Evolutionary conservation across 1,140 invertebrate genomes (phyloP), one percentile per base, ranked within the genome.

Genomic region (Trissolcus basalis): DNA sequence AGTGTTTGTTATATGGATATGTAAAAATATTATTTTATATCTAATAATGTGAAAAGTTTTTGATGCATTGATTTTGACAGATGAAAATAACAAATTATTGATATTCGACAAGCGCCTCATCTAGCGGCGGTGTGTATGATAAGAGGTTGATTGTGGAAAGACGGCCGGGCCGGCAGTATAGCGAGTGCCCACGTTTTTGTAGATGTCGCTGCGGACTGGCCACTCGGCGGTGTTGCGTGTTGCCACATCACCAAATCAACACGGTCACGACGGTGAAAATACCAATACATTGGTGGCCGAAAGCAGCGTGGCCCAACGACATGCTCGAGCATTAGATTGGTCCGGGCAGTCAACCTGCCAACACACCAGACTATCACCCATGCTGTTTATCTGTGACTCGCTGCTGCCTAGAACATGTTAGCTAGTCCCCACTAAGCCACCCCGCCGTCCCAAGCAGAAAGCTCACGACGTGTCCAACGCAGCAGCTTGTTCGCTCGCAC

Each of bases 211-310:
- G 41, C 27, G 11, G 9, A 4, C 19, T 11, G 55, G 50, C 45
- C 7, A 54, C 16, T 53, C 33, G 65, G 72, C 74, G 76, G 79
- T 86, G 83, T 83, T 81, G 84, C 85, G 85, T 86, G 85, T 85
- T 86, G 85, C 85, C 85, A 86, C 85, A 86, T 86, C 85, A 86
- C 77, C 85, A 86, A 80, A 76, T 79, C 75, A 77, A 83, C 80
- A 80, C 80, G 79, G 54, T 72, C 55, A 16, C 41, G 16, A 35
- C 12, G 8, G 70, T 55, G 60, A 60, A 48, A 73, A 50, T 49
- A 73, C 61, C 49, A 47, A 60, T 33, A 60, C 50, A 60, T 9
- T 9, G 16, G 35, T 54, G 27, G 12, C 60, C 0, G 8, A 45
- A 27, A 39, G 36, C 36, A 41, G 36, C 36, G 44, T 54, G 35